These are phyloP conservation scores for Phlogophora meticulosa DNA, from an alignment of 2,888 invertebrate genomes.

Conservation along the genomic window DNA sequence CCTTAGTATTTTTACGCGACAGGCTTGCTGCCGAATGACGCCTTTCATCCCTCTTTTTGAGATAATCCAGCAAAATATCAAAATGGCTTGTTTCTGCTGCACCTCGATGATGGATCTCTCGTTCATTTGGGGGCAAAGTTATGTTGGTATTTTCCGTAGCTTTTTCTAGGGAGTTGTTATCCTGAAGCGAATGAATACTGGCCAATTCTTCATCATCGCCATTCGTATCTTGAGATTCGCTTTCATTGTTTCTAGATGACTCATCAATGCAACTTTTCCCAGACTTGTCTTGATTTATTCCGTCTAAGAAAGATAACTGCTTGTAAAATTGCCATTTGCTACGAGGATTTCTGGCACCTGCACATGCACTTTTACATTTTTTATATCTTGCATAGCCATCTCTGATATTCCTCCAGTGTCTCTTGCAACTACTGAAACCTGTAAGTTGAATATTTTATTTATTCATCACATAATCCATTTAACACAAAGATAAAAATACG, in stretches of 20 bases:
- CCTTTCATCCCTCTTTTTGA: slow-evolving; percentile 10
- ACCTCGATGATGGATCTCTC: background rate
- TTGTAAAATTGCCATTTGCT: slow-evolving; percentile 35
- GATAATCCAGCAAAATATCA: slow-evolving; percentile 18
- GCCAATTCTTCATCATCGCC: slow-evolving; percentile 9
- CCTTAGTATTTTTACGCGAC: background rate
- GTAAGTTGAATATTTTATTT: background rate
- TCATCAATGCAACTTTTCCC: slow-evolving; percentile 9
- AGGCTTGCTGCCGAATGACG: background rate
- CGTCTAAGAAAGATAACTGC: slow-evolving; percentile 14
- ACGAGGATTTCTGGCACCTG: slow-evolving; percentile 18
- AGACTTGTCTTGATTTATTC: background rate
- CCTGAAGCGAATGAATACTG: background rate
- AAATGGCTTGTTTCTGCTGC: slow-evolving; percentile 4
- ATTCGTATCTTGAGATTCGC: slow-evolving; percentile 8
- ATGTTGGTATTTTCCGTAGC: background rate
- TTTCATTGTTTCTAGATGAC: background rate
- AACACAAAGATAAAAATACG: no score
- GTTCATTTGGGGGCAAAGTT: background rate
- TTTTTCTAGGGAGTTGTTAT: background rate
- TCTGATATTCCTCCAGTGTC: slow-evolving; percentile 30
- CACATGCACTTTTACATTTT: slow-evolving; percentile 22
- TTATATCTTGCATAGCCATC: slow-evolving; percentile 27
- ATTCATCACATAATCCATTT: no score
- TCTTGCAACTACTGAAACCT: slow-evolving; percentile 16